These are phyloP conservation scores for Brienomyrus brachyistius DNA, from an alignment of 2,113 vertebrate species.

Conservation along the genomic window DNA sequence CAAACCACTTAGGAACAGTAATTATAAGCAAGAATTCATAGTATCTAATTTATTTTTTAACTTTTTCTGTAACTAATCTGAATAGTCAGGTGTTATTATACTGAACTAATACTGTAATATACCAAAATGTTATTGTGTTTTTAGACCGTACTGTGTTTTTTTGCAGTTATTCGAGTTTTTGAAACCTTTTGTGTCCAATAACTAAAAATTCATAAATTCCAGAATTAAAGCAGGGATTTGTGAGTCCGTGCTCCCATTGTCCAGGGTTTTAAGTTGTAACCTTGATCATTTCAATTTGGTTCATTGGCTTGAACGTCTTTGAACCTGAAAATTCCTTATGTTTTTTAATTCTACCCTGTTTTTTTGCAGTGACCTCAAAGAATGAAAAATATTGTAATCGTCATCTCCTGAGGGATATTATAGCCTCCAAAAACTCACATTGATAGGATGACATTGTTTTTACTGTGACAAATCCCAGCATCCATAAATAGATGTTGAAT, in stretches of 20 bases:
- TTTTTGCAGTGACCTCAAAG: slow-evolving; percentile 2
- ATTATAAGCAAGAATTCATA: background rate
- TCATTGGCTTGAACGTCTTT: background rate
- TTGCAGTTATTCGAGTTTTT: background rate
- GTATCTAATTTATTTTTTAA: background rate
- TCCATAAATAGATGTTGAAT: background rate
- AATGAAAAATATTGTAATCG: background rate
- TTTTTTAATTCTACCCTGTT: background rate
- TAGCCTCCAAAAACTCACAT: background rate
- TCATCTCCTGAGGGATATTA: background rate
- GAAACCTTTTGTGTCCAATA: background rate
- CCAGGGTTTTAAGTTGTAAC: background rate
- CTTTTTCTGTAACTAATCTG: background rate
- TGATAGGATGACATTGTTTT: slow-evolving; percentile 8
- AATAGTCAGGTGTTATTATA: background rate
- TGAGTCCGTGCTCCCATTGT: background rate
- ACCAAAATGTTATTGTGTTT: background rate
- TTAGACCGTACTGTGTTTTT: background rate
- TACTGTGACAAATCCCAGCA: background rate
- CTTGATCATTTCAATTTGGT: background rate
- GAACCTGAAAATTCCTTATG: background rate
- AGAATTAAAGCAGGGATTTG: background rate
- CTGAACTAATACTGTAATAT: background rate
- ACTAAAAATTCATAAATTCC: background rate
- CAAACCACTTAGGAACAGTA: background rate